Evolutionary conservation across 2,888 invertebrate genomes (phyloP).

Genomic region (Hydriomena furcata): DNA sequence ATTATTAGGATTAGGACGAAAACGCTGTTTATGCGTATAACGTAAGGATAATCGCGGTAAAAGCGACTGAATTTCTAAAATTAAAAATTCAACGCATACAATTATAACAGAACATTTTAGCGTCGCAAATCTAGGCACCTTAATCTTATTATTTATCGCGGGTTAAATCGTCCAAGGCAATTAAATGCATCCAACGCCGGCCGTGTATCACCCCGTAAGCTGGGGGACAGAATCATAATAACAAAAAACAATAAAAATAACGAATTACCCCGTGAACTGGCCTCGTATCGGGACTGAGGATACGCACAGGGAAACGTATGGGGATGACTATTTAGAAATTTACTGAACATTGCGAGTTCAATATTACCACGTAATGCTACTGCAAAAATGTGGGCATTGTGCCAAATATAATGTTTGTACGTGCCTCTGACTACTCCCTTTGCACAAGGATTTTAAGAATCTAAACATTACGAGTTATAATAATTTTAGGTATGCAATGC

Average conservation of each 20-base stretch:
- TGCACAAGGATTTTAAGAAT: too few species aligned
- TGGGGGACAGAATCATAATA: slow-evolving; percentile 81
- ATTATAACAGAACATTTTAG: slow-evolving; percentile 26
- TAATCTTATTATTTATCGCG: slow-evolving; percentile 79
- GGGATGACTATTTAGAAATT: slow-evolving; percentile 40
- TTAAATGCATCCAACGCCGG: slow-evolving; percentile 79
- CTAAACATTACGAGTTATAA: too few species aligned
- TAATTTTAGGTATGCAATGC: too few species aligned
- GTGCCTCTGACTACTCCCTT: too few species aligned
- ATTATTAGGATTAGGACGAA: too few species aligned
- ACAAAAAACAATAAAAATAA: slow-evolving; percentile 84
- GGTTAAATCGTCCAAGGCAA: slow-evolving; percentile 73
- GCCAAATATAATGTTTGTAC: too few species aligned
- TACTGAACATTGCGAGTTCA: too few species aligned
- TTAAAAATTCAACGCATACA: slow-evolving; percentile 17
- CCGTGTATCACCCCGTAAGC: slow-evolving; percentile 79
- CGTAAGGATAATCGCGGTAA: too few species aligned
- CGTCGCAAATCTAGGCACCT: slow-evolving; percentile 55
- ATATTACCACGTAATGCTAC: too few species aligned
- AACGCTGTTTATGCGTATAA: too few species aligned
- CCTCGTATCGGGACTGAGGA: slow-evolving; percentile 66
- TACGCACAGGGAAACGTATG: slow-evolving; percentile 37
- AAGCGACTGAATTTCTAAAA: neutral
- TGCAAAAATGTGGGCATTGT: too few species aligned
- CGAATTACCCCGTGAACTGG: slow-evolving; percentile 78